phyloP scores from a whole-genome alignment of 2,888 invertebrate genomes.

The Thereva unica region DNA sequence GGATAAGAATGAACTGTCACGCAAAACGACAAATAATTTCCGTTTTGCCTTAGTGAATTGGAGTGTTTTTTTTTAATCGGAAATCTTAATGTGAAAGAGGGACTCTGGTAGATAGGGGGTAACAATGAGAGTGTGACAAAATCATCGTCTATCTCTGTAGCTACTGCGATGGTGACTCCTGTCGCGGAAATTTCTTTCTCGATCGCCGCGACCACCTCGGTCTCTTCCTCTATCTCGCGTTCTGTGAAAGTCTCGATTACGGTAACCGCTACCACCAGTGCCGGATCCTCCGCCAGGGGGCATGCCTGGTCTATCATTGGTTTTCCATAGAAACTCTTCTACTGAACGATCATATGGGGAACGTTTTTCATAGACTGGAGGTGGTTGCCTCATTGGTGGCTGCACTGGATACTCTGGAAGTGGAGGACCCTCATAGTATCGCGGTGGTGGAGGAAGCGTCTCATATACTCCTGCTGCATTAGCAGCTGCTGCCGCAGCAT shows the following conservation, averaged over 20 bases:
- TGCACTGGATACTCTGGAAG: constrained; percentile 74
- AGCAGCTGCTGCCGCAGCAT: constrained; percentile 55
- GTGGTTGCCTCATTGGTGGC: constrained; percentile 56
- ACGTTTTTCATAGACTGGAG: constrained; percentile 70
- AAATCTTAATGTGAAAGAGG: constrained; percentile 27
- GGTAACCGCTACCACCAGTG: constrained; percentile 48
- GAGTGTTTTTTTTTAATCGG: constrained; percentile 26
- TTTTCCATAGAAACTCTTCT: constrained; percentile 85
- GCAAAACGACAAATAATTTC: constrained; percentile 29
- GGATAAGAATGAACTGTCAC: constrained; percentile 28
- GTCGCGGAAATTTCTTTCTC: constrained; percentile 60
- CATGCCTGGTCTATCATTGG: constrained; percentile 43
- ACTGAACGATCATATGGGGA: constrained; percentile 84
- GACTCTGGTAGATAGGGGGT: constrained; percentile 9
- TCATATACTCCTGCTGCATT: constrained; percentile 60
- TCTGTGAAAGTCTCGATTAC: constrained; percentile 53
- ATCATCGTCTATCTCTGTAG: constrained; percentile 49
- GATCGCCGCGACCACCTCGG: constrained; percentile 51
- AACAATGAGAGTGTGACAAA: constrained; percentile 39
- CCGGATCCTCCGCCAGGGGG: constrained; percentile 43
- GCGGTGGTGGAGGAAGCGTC: constrained; percentile 72
- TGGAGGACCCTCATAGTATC: constrained; percentile 80
- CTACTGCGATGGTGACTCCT: constrained; percentile 49
- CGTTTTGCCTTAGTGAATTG: constrained; percentile 11
- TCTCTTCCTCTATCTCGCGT: constrained; percentile 53